phyloP scores from a whole-genome alignment of 2,888 invertebrate genomes.

The Sepioteuthis lessoniana region DNA sequence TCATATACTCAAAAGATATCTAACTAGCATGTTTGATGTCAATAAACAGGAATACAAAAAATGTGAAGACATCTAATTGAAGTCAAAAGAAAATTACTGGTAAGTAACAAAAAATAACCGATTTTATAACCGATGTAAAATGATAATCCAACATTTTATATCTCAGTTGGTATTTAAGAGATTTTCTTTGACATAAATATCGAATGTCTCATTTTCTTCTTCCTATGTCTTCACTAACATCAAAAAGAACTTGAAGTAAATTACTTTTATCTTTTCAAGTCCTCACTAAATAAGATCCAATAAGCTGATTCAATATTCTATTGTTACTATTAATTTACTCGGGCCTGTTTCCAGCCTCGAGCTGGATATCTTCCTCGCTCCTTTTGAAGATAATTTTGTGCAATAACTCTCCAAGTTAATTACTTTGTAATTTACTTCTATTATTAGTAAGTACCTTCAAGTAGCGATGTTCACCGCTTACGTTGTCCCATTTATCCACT shows the following conservation, averaged over 20 bases:
- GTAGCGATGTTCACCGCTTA: not conserved
- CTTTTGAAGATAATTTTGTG: not conserved
- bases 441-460: not conserved
- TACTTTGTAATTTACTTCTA: slow-evolving; percentile 8
- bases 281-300: not conserved
- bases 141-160: too few relatives aligned
- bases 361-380: not conserved
- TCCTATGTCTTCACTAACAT: not conserved
- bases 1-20: too few relatives aligned
- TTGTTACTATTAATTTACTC: not conserved
- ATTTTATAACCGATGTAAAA: too few relatives aligned
- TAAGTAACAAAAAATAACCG: too few relatives aligned
- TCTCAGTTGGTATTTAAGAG: too few relatives aligned
- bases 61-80: too few relatives aligned
- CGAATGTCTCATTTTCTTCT: not conserved
- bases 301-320: not conserved
- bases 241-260: not conserved
- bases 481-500: not conserved
- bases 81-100: too few relatives aligned
- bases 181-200: too few relatives aligned
- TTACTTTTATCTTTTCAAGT: not conserved
- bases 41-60: too few relatives aligned
- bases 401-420: slow-evolving; percentile 5
- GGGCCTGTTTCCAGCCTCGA: not conserved
- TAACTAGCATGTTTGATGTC: too few relatives aligned